Evolutionary conservation across 2,888 invertebrate species (phyloP), one percentile per base, ranked within the genome.

Genomic region (Trichopoda pennipes): DNA sequence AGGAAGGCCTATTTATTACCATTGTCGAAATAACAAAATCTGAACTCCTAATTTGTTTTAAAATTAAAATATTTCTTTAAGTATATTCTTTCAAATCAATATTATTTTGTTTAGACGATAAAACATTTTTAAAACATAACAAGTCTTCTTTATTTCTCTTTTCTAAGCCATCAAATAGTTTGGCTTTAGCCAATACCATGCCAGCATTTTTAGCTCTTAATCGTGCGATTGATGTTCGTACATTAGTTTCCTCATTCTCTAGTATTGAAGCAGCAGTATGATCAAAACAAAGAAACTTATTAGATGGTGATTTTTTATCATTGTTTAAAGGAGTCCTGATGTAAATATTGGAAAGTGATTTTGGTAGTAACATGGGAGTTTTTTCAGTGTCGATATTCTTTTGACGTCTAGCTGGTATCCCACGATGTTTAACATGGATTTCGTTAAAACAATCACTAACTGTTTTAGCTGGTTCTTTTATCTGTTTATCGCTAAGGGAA

Each of bases 181-280:
- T 94, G 0, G 95, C 95, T 91, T 95, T 96, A 2, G 95, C 95
- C 78, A 95, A 91, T 0, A 96, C 96, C 92, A 95, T 95, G 9
- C 96, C 96, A 8, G 95, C 95, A 89, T 96, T 96, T 89, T 95
- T 94, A 61, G 93, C 92, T 32, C 95, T 92, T 38, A 96, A 88
- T 86, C 94, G 94, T 21, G 94, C 95, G 14, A 96, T 93, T 0
- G 96, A 96, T 0, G 94, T 94, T 77, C 96, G 92, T 0, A 94
- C 94, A 32, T 93, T 93, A 61, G 92, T 92, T 68, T 84, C 87
- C 21, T 86, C 86, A 7, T 84, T 82, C 2, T 66, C 70, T 14
- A 86, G 81, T 1, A 85, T 85, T 2, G 84, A 53, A 10, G 78
- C 16, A 6, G 60, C 16, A 47, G 81, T 28, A 0, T 69, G 69